phyloP scores from a whole-genome alignment of 2,113 vertebrate genomes.

The Oenanthe oenanthe region DNA sequence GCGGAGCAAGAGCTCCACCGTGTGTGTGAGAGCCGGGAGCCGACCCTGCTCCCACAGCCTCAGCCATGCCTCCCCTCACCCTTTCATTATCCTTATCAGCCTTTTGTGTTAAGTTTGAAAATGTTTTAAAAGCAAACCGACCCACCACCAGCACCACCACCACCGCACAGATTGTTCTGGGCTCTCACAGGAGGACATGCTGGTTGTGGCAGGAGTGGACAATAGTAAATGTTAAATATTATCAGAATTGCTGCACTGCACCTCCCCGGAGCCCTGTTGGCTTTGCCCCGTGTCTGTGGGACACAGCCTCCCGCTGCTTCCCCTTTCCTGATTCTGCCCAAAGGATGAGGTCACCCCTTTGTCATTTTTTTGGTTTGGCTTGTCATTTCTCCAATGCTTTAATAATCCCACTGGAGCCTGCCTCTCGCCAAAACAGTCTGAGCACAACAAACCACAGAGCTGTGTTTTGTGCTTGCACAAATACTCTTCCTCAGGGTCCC shows the following conservation, averaged over 20 bases:
- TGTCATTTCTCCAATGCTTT: background rate
- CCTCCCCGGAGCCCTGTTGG: background rate
- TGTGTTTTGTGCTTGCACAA: background rate
- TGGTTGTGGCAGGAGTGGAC: rapidly evolving
- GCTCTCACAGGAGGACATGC: rapidly evolving
- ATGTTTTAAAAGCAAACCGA: rapidly evolving
- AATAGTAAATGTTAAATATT: rapidly evolving
- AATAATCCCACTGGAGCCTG: background rate
- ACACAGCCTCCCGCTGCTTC: background rate
- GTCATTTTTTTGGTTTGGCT: background rate
- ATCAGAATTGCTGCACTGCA: rapidly evolving
- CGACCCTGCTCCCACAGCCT: rapidly evolving
- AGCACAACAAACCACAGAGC: background rate
- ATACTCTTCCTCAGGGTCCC: rapidly evolving
- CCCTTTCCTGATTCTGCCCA: background rate
- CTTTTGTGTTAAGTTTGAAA: background rate
- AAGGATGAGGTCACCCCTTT: background rate
- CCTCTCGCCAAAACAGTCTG: background rate
- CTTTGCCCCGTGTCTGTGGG: rapidly evolving
- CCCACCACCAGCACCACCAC: rapidly evolving
- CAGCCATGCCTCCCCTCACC: rapidly evolving
- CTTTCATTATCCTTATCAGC: rapidly evolving
- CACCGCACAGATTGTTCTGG: rapidly evolving
- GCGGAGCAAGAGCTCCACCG: slow-evolving; percentile 52
- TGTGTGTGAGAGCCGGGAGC: background rate